A percentile compares a stretch with the other conserved stretches of the same genome.
phyloP scores from a whole-genome alignment of 2,113 vertebrate genomes.

The Alethe castanea region DNA sequence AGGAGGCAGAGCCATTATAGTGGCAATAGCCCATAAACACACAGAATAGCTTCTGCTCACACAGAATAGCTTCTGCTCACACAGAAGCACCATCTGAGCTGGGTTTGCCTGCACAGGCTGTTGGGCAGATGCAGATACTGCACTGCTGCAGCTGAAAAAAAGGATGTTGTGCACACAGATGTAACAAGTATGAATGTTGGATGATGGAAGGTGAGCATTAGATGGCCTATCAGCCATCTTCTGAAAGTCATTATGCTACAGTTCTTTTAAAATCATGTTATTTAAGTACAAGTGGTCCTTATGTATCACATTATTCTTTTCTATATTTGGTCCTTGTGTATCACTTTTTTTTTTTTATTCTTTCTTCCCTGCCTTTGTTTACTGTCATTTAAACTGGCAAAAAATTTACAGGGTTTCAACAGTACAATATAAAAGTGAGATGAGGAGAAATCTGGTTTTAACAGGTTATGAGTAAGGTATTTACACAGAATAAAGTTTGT shows the following conservation, averaged over 20 bases:
- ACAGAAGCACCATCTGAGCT: not conserved
- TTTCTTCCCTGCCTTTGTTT: not conserved
- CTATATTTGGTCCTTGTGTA: not conserved
- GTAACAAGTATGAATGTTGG: not conserved
- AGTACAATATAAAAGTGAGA: not conserved
- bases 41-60: not conserved
- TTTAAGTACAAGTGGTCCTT: not conserved
- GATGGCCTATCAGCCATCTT: not conserved
- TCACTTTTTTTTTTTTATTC: not conserved
- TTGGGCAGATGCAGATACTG: not conserved
- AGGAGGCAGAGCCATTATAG: not conserved
- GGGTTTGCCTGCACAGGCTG: not conserved
- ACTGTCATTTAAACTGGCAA: not conserved
- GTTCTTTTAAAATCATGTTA: not conserved
- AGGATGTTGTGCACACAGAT: not conserved
- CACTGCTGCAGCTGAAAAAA: not conserved
- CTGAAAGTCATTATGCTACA: not conserved
- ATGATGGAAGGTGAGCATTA: not conserved
- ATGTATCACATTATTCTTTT: not conserved
- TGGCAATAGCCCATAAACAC: not conserved
- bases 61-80: not conserved
- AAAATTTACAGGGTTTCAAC: not conserved
- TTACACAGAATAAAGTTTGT: not conserved
- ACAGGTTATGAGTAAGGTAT: not conserved
- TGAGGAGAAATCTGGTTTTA: not conserved